Base-by-base conservation (phyloP, 2,888 invertebrate genomes). In the Syrista parreyssii region DNA sequence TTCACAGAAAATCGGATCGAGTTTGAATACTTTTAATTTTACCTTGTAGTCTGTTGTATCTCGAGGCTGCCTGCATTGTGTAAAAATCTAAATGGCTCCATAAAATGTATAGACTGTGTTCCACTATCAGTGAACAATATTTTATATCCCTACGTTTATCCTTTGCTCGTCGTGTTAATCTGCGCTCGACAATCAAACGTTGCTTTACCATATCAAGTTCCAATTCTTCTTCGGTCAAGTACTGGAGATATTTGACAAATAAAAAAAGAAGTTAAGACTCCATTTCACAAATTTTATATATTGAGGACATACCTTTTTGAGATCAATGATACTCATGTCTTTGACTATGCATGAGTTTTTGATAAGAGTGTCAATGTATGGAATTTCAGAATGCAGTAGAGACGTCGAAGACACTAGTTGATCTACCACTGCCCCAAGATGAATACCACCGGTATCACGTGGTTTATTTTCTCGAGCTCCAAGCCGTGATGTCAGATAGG, bases 31-130 rank as follows among this genome's bases (percentile, higher is more conserved):
- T 55, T 55, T 23, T 9, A 55, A 9, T 55, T 9, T 55, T 55
- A 91, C 90, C 85, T 77, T 89, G 88, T 36, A 86, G 84, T 72
- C 85, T 86, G 34, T 82, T 87, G 73, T 89, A 87, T 36, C 89
- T 85, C 31, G 94, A 93, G 76, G 94, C 93, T 0, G 94, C 93
- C 83, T 94, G 93, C 76, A 94, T 92, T 91, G 96, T 94, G 87
- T 95, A 95, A 87, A 94, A 95, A 84, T 96, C 94, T 75, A 96
- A 91, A 91, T 96, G 96, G 76, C 95, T 94, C 96, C 96, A 96
- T 81, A 97, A 92, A 80, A 97, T 93, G 87, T 96, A 95, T 76
- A 96, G 91, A 84, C 95, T 94, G 84, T 95, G 94, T 88, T 96
- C 95, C 33, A 95, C 94, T 78, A 96, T 95, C 87, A 94, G 94